Evolutionary conservation across 2,888 invertebrate genomes (phyloP), one percentile per base, ranked within the genome.

Genomic region (Drosophila aldrichi): DNA sequence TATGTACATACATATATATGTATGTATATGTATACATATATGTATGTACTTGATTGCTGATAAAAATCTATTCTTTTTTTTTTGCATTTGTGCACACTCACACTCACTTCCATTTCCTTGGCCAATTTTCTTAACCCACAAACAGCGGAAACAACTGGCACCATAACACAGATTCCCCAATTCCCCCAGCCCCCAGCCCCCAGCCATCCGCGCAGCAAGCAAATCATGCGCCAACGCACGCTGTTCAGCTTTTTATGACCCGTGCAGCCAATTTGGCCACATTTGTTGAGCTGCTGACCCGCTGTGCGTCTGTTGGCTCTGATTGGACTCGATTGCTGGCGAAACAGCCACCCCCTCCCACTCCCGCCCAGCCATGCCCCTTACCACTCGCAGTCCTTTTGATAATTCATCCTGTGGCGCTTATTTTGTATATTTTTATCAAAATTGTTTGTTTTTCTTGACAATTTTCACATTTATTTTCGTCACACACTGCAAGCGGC

Each of bases 341-440:
- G n/a, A 10, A 16, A 29, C 14, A 29, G 4, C 5, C 36, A 2
- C n/a, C 8, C 54, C 8, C 14, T 10, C 34, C 34, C 22, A 34
- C 34, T 10, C 34, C 38, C n/a, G n/a, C n/a, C n/a, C n/a, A n/a
- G n/a, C n/a, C n/a, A n/a, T 52, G 52, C 34, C 38, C 14, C 14
- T 0, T 0, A 1, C 6, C 14, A 5, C 29, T 22, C 2, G 20
- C 18, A 3, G 18, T 49, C 18, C 54, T 40, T 40, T 54, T 36
- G 54, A 54, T 54, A 54, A 54, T 54, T 54, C 54, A 54, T 54
- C 66, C 74, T 20, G 79, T 34, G 16, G 77, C 49, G 60, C 62
- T 75, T 71, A 64, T 77, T 52, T 76, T 40, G 32, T 66, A 63
- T 80, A 80, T 78, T 77, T 80, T 77, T 78, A 80, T 80, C 80